A percentile compares a stretch with the other conserved stretches of the same genome.
Evolutionary conservation across 2,113 vertebrate genomes (phyloP).

Genomic region (Perca schrenkii): DNA sequence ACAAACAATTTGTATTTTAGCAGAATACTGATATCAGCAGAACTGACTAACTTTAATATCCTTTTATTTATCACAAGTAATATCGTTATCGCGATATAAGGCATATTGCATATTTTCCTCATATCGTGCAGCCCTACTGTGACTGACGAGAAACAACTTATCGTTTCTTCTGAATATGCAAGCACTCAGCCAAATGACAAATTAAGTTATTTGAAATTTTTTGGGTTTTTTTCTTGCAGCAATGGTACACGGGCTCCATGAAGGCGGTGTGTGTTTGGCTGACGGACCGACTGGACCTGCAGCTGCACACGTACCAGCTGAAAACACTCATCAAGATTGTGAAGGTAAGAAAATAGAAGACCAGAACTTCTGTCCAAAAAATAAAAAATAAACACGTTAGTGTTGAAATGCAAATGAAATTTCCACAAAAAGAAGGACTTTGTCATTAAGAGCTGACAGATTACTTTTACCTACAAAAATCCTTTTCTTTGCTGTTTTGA

Average conservation of each 20-base stretch:
- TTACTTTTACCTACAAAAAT: neutral
- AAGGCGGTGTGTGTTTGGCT: slow-evolving; percentile 94
- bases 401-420: neutral
- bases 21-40: too few species aligned
- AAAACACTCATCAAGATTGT: slow-evolving; percentile 99
- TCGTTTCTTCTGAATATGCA: too few species aligned
- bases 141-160: too few species aligned
- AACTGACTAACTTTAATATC: too few species aligned
- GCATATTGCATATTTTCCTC: too few species aligned
- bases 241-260: slow-evolving; percentile 95
- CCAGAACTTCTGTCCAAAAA: neutral
- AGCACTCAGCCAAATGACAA: too few species aligned
- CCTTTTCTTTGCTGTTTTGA: slow-evolving; percentile 10
- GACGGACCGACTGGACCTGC: slow-evolving; percentile 95
- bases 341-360: slow-evolving; percentile 87
- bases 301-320: slow-evolving; percentile 97
- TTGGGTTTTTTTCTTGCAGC: slow-evolving; percentile 78
- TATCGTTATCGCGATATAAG: too few species aligned
- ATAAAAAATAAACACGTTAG: neutral
- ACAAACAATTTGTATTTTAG: too few species aligned
- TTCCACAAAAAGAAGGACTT: neutral
- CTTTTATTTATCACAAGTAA: too few species aligned
- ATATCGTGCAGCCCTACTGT: too few species aligned
- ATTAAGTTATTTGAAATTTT: neutral
- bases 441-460: neutral